Evolutionary conservation across 2,888 invertebrate species (phyloP).

Genomic region (Sturmia bella): DNA sequence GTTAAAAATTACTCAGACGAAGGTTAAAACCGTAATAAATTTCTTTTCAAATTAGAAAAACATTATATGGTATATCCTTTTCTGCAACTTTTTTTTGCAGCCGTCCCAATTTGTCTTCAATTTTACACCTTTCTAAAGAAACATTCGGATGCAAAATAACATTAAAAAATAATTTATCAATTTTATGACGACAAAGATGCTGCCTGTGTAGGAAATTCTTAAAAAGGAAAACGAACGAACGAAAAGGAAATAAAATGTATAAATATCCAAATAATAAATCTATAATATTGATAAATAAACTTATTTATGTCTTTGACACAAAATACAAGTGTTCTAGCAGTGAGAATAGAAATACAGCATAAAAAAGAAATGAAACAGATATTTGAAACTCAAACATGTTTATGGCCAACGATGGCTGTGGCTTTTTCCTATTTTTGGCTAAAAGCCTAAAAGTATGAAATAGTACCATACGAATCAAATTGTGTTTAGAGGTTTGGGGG

Average conservation of each 20-base stretch:
- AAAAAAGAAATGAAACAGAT: slow-evolving; percentile 11
- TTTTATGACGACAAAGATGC: slow-evolving; percentile 29
- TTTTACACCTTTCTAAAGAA: slow-evolving; percentile 40
- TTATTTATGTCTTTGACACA: slow-evolving; percentile 58
- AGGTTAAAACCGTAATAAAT: too few relatives aligned
- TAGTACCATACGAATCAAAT: background rate
- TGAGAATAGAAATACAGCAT: background rate
- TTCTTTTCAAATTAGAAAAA: too few relatives aligned
- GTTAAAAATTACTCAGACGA: too few relatives aligned
- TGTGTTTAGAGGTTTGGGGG: background rate
- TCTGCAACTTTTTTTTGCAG: background rate
- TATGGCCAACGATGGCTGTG: slow-evolving; percentile 15
- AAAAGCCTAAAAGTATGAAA: slow-evolving; percentile 40
- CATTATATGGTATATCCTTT: background rate
- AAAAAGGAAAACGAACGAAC: slow-evolving; percentile 10
- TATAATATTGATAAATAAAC: slow-evolving; percentile 59
- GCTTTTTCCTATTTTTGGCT: slow-evolving; percentile 17
- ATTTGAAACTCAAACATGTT: slow-evolving; percentile 16
- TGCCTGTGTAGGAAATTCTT: slow-evolving; percentile 8
- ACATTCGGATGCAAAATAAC: background rate
- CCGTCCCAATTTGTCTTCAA: slow-evolving; percentile 16
- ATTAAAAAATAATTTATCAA: slow-evolving; percentile 46
- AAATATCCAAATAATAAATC: slow-evolving; percentile 59
- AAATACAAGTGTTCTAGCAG: slow-evolving; percentile 7
- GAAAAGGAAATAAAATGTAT: slow-evolving; percentile 32